Conservation (phyloP, 1,140 invertebrate species). For the Rhopalosiphum padi region DNA sequence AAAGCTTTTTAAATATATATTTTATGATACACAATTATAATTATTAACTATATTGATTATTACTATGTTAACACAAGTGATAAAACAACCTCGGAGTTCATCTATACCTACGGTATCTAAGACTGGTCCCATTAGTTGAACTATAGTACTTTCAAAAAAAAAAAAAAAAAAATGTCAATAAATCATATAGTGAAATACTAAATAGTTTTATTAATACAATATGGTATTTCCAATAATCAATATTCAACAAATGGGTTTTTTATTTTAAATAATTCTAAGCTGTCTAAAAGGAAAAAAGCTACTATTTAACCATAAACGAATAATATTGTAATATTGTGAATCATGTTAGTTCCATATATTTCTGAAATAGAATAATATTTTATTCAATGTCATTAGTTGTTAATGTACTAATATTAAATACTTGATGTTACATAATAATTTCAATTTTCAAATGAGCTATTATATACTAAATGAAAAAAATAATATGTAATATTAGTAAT, state of each 20-base stretch:
- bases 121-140: constrained; percentile 21
- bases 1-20: constrained; percentile 11
- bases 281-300: not conserved
- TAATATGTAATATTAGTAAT: not conserved
- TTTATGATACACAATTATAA: not conserved
- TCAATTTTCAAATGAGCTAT: not conserved
- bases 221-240: not conserved
- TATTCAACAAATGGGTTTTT: not conserved
- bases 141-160: constrained; percentile 6
- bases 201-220: not conserved
- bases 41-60: constrained; percentile 30
- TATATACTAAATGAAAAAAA: not conserved
- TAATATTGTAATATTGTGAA: not conserved
- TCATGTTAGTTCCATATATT: too few species aligned
- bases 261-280: not conserved
- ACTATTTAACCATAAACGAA: not conserved
- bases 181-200: not conserved
- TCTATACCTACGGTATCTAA: not conserved
- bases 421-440: not conserved
- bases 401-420: not conserved
- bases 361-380: too few species aligned
- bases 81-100: not conserved
- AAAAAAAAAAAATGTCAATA: not conserved
- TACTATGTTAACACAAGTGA: not conserved
- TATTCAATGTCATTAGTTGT: not conserved